Percentiles rank a stretch among this genome's conserved stretches.
Evolutionary conservation across 2,797 vertebrate species (phyloP).

Genomic region (Oryzias dopingdopingensis): DNA sequence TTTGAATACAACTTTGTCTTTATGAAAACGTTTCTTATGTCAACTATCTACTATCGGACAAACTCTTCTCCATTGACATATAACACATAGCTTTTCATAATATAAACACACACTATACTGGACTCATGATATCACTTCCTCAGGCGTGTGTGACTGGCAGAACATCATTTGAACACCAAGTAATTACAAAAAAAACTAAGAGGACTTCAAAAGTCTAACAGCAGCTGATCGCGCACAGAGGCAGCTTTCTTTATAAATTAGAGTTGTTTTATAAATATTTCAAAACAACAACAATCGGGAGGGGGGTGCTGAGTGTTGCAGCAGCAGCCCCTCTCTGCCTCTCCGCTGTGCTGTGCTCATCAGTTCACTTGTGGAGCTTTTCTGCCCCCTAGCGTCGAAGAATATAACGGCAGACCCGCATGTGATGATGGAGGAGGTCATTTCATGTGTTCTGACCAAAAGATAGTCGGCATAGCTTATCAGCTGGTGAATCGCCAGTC

Average conservation of each 20-base stretch:
- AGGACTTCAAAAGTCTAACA: background rate
- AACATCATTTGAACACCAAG: no score
- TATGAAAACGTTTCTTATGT: no score
- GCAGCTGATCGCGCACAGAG: background rate
- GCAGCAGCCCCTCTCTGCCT: background rate
- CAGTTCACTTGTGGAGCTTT: slow-evolving; percentile 62
- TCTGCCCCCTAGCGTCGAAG: slow-evolving; percentile 71
- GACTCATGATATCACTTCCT: background rate
- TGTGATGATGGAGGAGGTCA: slow-evolving; percentile 7
- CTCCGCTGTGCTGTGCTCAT: background rate
- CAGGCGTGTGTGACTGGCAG: background rate
- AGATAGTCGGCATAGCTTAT: slow-evolving; percentile 16
- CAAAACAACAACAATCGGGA: slow-evolving; percentile 13
- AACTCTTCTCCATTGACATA: no score
- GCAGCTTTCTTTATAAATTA: background rate
- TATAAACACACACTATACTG: no score
- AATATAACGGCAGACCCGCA: background rate
- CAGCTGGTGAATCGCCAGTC: slow-evolving; percentile 8
- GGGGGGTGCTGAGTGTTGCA: slow-evolving; percentile 24
- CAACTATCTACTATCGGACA: no score
- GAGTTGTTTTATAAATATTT: background rate
- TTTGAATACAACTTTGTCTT: no score
- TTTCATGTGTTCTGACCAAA: slow-evolving; percentile 21
- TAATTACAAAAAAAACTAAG: background rate
- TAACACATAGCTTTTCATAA: no score